Conservation (phyloP, 2,797 vertebrate genomes). For the Stomatorhinus walkeri region DNA sequence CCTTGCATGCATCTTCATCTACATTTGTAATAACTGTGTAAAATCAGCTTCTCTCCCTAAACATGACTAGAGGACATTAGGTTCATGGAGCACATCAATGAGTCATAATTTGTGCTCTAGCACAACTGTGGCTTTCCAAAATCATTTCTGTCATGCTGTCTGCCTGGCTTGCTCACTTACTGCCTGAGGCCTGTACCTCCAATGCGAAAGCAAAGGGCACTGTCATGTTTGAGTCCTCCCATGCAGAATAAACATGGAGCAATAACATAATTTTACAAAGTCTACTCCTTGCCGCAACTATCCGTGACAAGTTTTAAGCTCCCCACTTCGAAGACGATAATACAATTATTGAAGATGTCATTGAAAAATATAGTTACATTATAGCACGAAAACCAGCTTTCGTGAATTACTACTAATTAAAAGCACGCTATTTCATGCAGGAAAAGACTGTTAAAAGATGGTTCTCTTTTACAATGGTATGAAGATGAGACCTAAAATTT, state of each 20-base stretch:
- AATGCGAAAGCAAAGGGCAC: constrained; percentile 7
- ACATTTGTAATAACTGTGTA: constrained; percentile 9
- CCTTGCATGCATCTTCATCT: background rate
- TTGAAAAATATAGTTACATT: background rate
- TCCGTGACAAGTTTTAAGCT: background rate
- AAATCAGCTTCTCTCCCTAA: background rate
- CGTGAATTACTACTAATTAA: constrained; percentile 2
- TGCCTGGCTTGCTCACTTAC: background rate
- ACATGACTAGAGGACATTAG: constrained; percentile 20
- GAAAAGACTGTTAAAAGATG: constrained; percentile 4
- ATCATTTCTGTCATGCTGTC: constrained; percentile 10
- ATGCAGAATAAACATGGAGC: constrained; percentile 13
- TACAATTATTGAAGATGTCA: background rate
- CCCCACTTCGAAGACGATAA: background rate
- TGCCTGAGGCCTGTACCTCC: constrained; percentile 6
- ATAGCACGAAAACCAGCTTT: background rate
- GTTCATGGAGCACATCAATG: constrained; percentile 6
- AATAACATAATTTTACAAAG: constrained; percentile 10
- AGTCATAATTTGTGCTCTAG: constrained; percentile 16
- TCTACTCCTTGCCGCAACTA: background rate
- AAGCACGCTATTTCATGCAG: background rate
- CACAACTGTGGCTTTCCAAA: constrained; percentile 12
- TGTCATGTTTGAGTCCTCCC: constrained; percentile 12
- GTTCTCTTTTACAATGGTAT: constrained; percentile 1
- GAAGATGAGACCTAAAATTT: background rate